Conservation (phyloP, 1,140 invertebrate genomes). For the Drosophila subobscura region DNA sequence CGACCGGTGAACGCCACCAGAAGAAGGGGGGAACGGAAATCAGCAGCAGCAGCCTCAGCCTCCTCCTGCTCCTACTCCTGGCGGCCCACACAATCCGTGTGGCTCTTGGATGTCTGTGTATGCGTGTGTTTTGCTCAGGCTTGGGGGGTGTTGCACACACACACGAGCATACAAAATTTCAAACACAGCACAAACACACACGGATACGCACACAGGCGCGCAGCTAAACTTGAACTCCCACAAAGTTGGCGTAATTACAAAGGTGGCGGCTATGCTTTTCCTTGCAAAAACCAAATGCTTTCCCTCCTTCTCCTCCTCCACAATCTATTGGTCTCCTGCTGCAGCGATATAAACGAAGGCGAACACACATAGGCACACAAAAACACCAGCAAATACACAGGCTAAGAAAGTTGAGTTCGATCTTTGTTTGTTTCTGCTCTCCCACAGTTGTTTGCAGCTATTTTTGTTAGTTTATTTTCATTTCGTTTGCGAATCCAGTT, state of each 20-base stretch:
- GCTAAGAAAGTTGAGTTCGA: neutral
- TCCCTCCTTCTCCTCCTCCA: slow-evolving; percentile 18
- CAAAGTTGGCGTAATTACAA: slow-evolving; percentile 72
- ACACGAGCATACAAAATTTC: slow-evolving; percentile 10
- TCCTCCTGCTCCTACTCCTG: neutral
- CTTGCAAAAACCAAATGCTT: slow-evolving; percentile 26
- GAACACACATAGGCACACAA: slow-evolving; percentile 5
- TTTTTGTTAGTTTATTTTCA: slow-evolving; percentile 12
- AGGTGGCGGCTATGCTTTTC: slow-evolving; percentile 47
- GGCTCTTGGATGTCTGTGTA: slow-evolving; percentile 20
- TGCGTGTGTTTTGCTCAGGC: slow-evolving; percentile 35
- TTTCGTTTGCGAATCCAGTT: slow-evolving; percentile 56
- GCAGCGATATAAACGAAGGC: neutral
- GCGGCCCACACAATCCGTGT: slow-evolving; percentile 47
- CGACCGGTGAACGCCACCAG: slow-evolving; percentile 8
- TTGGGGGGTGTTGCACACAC: slow-evolving; percentile 70
- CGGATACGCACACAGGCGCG: slow-evolving; percentile 34
- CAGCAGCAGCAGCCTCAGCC: slow-evolving; percentile 2
- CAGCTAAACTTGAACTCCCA: slow-evolving; percentile 73
- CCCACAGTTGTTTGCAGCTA: neutral
- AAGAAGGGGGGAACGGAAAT: too few relatives aligned
- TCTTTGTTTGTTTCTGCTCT: slow-evolving; percentile 15
- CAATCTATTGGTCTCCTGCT: slow-evolving; percentile 17
- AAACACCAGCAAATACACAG: slow-evolving; percentile 7
- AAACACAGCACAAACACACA: slow-evolving; percentile 18